phyloP scores from a whole-genome alignment of 2,888 invertebrate species.

The Spilarctia lutea region DNA sequence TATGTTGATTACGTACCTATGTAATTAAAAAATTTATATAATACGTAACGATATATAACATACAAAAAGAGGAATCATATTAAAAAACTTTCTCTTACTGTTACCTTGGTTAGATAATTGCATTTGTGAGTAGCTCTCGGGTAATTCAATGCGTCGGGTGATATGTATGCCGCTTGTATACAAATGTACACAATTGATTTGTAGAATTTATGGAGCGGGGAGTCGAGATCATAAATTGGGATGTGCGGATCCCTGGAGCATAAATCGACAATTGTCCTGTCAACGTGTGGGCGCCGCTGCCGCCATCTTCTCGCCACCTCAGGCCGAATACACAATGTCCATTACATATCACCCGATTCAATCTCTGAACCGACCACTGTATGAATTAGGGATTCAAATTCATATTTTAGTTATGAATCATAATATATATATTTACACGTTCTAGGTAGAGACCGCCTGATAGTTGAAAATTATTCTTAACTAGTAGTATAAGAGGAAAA shows the following conservation, averaged over 20 bases:
- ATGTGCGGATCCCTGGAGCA: conserved; percentile 60
- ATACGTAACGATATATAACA: not conserved
- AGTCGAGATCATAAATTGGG: conserved; percentile 63
- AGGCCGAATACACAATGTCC: conserved; percentile 46
- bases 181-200: conserved; percentile 57
- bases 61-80: not conserved
- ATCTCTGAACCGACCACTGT: conserved; percentile 41
- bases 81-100: not conserved
- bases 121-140: conserved; percentile 22
- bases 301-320: conserved; percentile 54
- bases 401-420: conserved; percentile 25
- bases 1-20: not conserved
- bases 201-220: conserved; percentile 52
- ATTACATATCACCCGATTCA: conserved; percentile 39
- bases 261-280: conserved; percentile 79
- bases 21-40: not conserved
- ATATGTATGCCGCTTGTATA: conserved; percentile 29
- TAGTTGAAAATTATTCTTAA: not conserved
- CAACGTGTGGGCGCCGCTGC: conserved; percentile 64
- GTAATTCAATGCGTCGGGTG: conserved; percentile 33
- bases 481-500: not conserved
- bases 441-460: not conserved
- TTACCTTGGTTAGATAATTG: not conserved
- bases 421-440: conserved; percentile 14
- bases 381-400: conserved; percentile 41